Evolutionary conservation across 2,113 vertebrate species (phyloP).

Genomic region (Tetraodon nigroviridis): DNA sequence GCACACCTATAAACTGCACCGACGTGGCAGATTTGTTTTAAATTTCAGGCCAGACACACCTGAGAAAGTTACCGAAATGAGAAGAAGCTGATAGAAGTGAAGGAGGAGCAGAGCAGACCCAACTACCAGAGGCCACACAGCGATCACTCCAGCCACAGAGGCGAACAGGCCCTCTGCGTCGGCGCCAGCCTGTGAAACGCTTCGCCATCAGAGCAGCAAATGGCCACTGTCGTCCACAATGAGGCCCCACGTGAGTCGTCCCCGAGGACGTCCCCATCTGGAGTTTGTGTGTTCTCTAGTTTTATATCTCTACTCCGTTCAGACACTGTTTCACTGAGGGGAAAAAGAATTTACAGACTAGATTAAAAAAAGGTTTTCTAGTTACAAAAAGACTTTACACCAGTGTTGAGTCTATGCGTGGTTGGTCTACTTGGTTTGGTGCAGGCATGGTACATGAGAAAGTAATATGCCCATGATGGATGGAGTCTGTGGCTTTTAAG

Average conservation of each 20-base stretch:
- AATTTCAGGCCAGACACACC: background rate
- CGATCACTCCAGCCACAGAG: constrained; percentile 58
- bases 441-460: constrained; percentile 4
- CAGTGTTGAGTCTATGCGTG: background rate
- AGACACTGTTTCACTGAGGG: background rate
- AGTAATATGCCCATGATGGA: constrained; percentile 19
- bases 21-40: background rate
- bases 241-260: constrained; percentile 13
- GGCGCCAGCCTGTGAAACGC: constrained; percentile 38
- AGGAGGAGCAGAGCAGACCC: constrained; percentile 14
- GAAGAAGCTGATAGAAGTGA: constrained; percentile 14
- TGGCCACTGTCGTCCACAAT: constrained; percentile 49
- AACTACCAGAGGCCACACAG: constrained; percentile 44
- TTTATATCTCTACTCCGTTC: background rate
- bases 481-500: constrained; percentile 6
- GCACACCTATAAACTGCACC: constrained; percentile 24
- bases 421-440: too few species aligned
- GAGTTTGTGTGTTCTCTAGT: constrained; percentile 5
- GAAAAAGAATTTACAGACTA: background rate
- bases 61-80: constrained; percentile 5
- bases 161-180: constrained; percentile 52
- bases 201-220: constrained; percentile 55
- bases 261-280: constrained; percentile 11
- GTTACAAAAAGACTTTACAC: too few species aligned
- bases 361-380: background rate